Evolutionary conservation across 2,797 vertebrate genomes (phyloP), one percentile per base, ranked within the genome.

Genomic region (Crenuchus spilurus): DNA sequence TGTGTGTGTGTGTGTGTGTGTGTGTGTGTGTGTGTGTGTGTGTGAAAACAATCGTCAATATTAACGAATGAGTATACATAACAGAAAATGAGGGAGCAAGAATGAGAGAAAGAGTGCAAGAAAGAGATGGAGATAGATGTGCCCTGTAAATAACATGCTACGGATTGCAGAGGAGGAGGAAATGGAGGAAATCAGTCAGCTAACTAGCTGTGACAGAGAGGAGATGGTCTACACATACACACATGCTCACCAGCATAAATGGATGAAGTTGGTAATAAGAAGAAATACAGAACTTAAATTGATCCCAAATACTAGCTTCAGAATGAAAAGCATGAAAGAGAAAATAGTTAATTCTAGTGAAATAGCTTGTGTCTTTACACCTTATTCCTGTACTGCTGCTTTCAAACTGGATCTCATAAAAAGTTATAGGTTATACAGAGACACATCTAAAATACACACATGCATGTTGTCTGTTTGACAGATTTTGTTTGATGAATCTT

Each of bases 161-260:
- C 18, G 54, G n/a, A 33, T 16, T 4, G 6, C 83, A 61, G 77
- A 7, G 57, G 65, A 70, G 20, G 42, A 64, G 75, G 51, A 48
- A 70, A 73, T 42, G 39, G 13, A 74, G 87, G 81, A 86, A 91
- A 88, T 89, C 79, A 90, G 87, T 83, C 22, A 64, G 73, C 80
- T 85, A 89, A 89, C 83, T 92, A 91, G 86, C 49, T 76, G 66
- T 18, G 87, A 86, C 78, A 85, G 83, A 77, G 61, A 28, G 80
- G 77, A n/a, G n/a, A 28, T 63, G 72, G 68, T 61, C 30, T 64
- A 11, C n/a, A 67, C 46, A 65, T 30, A 62, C 57, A 54, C 46
- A 60, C 16, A 49, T 0, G 6, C 24, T 7, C 18, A 31, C 51
- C 54, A 13, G 24, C 65, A 79, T 16, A 66, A 35, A 26, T 14